Conservation (phyloP, 1,140 invertebrate genomes). For the Drosophila dunni region DNA sequence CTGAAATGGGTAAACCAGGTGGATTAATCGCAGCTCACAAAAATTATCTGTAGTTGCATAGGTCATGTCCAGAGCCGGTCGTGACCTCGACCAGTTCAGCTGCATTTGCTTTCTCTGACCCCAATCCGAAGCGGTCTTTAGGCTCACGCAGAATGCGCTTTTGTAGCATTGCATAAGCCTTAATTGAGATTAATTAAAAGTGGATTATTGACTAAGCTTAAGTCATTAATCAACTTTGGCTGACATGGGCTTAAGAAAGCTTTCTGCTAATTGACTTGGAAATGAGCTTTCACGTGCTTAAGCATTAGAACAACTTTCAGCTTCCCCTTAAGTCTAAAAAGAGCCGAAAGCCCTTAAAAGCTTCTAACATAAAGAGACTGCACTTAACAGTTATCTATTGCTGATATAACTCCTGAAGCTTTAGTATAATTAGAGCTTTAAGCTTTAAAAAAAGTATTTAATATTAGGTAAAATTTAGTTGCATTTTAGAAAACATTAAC, state of each 20-base stretch:
- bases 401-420: not conserved
- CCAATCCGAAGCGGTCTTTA: not conserved
- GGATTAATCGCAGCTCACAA: conserved; percentile 12
- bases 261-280: too few relatives aligned
- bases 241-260: too few relatives aligned
- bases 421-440: not conserved
- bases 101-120: conserved; percentile 31
- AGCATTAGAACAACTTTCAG: too few relatives aligned
- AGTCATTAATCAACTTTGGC: too few relatives aligned
- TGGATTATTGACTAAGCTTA: too few relatives aligned
- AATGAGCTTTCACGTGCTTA: too few relatives aligned
- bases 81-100: not conserved
- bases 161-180: not conserved
- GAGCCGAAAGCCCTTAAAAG: too few relatives aligned
- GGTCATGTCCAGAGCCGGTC: conserved; percentile 35
- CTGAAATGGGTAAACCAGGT: conserved; percentile 12
- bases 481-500: too few relatives aligned
- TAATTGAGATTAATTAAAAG: too few relatives aligned
- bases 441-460: not conserved
- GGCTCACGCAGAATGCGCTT: not conserved
- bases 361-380: too few relatives aligned
- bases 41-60: not conserved
- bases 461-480: too few relatives aligned
- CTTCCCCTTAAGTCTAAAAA: not conserved
- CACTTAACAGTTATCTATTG: too few relatives aligned